Base-by-base conservation (phyloP, 1,140 invertebrate genomes). In the Hydropsyche tenuis region DNA sequence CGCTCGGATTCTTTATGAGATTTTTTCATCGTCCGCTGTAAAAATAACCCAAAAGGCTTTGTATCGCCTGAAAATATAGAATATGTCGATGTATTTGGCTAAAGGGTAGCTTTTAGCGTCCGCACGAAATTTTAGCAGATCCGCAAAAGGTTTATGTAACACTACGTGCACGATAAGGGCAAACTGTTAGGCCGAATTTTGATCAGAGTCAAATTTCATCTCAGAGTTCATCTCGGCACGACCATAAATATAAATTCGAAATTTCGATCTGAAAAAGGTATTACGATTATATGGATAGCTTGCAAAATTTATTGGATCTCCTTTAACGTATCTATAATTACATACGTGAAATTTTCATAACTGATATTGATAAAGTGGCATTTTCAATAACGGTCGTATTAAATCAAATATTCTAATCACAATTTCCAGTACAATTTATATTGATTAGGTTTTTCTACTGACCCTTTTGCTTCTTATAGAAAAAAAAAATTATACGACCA, bases 151-250 rank as follows among this genome's bases (percentile, higher is more conserved):
- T n/a, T 20, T 51, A n/a, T 51, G 48, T 51, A 5, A 51, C 14
- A 51, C 48, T n/a, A 51, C 48, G 48, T 16, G 60, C 25, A 23
- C 60, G 23, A 37, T 30, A 53, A 53, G 20, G 16, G 48, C 48
- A 16, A 1, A 16, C 48, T 16, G 16, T 16, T 20, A 16, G 7
- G 48, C 48, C 48, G 48, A 53, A 53, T 53, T 53, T 53, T 18
- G 48, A 53, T 53, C 48, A 53, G 30, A 37, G 48, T 53, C 48
- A 18, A 53, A 53, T 53, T 53, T 53, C 48, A 53, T 53, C 48
- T 53, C 48, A 20, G 16, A 37, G 30, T 37, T 37, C 30, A 37
- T 37, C 30, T 37, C 30, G 46, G 48, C 48, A 20, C 16, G 48
- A 18, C 48, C 20, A 53, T 53, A 53, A 53, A 53, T 53, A 53